Evolutionary conservation across 2,797 vertebrate genomes (phyloP).

Genomic region (Parotocinclus haroldoi): DNA sequence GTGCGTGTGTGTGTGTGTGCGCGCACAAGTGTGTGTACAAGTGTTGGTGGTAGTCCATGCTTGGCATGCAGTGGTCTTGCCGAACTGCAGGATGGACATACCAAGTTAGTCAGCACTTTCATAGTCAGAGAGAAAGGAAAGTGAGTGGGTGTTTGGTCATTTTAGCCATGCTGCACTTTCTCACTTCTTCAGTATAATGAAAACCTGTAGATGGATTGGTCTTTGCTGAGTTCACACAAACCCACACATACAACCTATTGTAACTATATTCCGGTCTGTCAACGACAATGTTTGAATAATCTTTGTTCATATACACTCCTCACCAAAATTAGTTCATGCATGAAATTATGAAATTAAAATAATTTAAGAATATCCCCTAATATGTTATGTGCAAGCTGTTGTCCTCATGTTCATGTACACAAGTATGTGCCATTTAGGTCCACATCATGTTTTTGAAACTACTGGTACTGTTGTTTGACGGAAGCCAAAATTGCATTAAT

Average conservation of each 20-base stretch:
- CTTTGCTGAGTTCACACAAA: constrained; percentile 14
- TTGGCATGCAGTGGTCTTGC: constrained; percentile 27
- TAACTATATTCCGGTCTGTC: constrained; percentile 8
- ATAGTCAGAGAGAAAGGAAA: constrained; percentile 25
- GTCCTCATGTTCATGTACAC: too few species aligned
- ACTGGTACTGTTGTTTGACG: too few species aligned
- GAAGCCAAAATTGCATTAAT: too few species aligned
- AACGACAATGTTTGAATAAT: background rate
- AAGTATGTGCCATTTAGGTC: too few species aligned
- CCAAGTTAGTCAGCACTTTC: constrained; percentile 40
- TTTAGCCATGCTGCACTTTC: constrained; percentile 28
- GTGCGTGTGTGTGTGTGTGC: too few species aligned
- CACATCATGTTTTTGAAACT: too few species aligned
- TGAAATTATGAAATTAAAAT: too few species aligned
- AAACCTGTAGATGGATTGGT: constrained; percentile 39
- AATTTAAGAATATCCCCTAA: too few species aligned
- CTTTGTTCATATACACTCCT: background rate
- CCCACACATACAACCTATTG: background rate
- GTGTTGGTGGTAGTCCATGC: constrained; percentile 2
- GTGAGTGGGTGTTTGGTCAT: constrained; percentile 19
- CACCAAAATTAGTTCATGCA: too few species aligned
- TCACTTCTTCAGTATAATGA: constrained; percentile 31
- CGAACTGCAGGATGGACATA: constrained; percentile 33
- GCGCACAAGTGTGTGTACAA: too few species aligned
- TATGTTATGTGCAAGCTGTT: background rate